Evolutionary conservation across 2,888 invertebrate genomes (phyloP).

Genomic region (Euplagia quadripunctaria): DNA sequence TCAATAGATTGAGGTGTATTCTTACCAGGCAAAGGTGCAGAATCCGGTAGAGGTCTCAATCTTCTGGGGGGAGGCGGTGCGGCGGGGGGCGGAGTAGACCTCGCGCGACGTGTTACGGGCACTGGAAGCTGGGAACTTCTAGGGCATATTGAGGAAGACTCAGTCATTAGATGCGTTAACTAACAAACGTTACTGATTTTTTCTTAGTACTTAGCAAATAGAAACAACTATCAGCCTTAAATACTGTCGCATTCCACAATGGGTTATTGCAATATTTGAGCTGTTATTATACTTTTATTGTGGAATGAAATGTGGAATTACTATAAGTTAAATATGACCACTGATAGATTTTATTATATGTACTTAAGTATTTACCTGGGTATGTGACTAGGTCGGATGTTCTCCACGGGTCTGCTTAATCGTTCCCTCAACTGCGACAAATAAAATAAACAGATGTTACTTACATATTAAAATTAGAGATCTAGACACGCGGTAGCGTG

Average conservation of each 20-base stretch:
- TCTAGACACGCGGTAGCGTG: too few species aligned
- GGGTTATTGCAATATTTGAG: not conserved
- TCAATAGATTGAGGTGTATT: not conserved
- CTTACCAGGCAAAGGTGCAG: constrained; percentile 81
- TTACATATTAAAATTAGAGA: too few species aligned
- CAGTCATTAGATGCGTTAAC: not conserved
- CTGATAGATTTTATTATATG: not conserved
- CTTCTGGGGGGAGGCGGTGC: constrained; percentile 73
- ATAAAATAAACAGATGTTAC: constrained; percentile 12
- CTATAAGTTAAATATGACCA: not conserved
- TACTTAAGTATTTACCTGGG: constrained; percentile 62
- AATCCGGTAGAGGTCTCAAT: constrained; percentile 79
- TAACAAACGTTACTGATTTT: too few species aligned
- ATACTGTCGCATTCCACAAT: too few species aligned
- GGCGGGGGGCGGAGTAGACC: constrained; percentile 79
- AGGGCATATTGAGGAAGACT: constrained; percentile 12
- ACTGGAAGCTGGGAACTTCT: constrained; percentile 80
- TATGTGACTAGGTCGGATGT: constrained; percentile 67
- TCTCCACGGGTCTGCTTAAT: constrained; percentile 76
- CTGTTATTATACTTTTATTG: not conserved
- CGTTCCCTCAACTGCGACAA: constrained; percentile 76
- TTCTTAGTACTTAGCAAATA: too few species aligned
- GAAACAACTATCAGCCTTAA: too few species aligned
- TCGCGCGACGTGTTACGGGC: constrained; percentile 74
- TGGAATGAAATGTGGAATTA: not conserved